A percentile compares a stretch with the other conserved stretches of the same genome.
Evolutionary conservation across 2,888 invertebrate genomes (phyloP).

Genomic region (Yponomeuta malinellus): DNA sequence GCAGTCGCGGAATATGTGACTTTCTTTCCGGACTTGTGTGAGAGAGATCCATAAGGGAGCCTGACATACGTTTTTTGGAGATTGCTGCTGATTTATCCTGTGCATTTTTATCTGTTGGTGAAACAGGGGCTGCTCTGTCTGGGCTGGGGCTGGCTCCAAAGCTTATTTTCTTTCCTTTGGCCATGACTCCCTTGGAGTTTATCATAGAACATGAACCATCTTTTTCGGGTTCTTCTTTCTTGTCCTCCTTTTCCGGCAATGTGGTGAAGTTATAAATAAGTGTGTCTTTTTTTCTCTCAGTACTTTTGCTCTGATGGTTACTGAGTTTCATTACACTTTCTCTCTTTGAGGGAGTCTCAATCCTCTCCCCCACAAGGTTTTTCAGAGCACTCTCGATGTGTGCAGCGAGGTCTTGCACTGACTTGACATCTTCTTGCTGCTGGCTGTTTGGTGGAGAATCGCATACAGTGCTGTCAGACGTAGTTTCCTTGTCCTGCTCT

Average conservation of each 20-base stretch:
- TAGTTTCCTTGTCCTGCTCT: slow-evolving; percentile 31
- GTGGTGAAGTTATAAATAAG: not conserved
- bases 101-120: not conserved
- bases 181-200: not conserved
- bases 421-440: not conserved
- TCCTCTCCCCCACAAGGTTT: not conserved
- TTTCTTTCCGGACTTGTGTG: slow-evolving; percentile 40
- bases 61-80: slow-evolving; percentile 27
- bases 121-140: not conserved
- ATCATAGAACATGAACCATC: not conserved
- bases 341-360: not conserved
- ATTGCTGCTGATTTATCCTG: not conserved
- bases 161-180: not conserved
- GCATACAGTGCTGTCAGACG: not conserved
- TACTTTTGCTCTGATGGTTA: not conserved
- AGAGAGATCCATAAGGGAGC: slow-evolving; percentile 64
- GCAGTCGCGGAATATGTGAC: slow-evolving; percentile 69
- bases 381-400: not conserved
- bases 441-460: not conserved
- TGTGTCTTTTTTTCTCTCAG: not conserved
- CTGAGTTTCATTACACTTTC: not conserved
- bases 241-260: not conserved
- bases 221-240: not conserved
- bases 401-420: not conserved
- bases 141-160: not conserved